Evolutionary conservation across 1,140 invertebrate genomes (phyloP).

Genomic region (Rhizoglyphus robini): DNA sequence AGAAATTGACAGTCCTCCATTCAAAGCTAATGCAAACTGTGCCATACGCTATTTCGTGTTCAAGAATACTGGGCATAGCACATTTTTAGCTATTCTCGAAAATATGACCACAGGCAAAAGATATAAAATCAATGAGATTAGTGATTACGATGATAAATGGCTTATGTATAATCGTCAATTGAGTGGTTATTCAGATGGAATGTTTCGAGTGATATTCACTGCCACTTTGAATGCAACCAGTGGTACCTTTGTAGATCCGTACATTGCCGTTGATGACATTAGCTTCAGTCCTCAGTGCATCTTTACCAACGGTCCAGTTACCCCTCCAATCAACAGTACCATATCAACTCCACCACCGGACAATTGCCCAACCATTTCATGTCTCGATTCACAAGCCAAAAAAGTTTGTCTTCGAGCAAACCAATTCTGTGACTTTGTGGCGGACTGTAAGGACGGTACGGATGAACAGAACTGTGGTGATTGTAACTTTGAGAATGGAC

Average conservation of each 20-base stretch:
- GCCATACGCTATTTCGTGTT: neutral
- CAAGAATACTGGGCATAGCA: neutral
- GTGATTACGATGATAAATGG: neutral
- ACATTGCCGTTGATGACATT: constrained; percentile 24
- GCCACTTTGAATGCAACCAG: neutral
- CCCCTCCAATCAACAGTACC: too few species aligned
- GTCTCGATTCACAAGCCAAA: neutral
- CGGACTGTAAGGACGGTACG: neutral
- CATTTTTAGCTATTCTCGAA: neutral
- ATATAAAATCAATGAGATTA: neutral
- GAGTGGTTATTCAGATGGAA: neutral
- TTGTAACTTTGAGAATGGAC: constrained; percentile 23
- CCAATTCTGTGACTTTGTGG: neutral
- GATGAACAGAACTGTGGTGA: constrained; percentile 9
- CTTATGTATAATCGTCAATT: neutral
- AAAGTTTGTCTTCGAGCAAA: neutral
- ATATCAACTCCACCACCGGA: too few species aligned
- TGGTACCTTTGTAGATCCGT: constrained; percentile 5
- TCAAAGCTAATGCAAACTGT: neutral
- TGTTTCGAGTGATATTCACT: neutral
- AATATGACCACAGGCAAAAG: neutral
- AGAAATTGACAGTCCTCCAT: constrained; percentile 6
- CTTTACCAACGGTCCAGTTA: too few species aligned
- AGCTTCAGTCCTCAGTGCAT: constrained; percentile 7
- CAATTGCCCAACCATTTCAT: neutral